A percentile compares a stretch with the other conserved stretches of the same genome.
phyloP scores from a whole-genome alignment of 2,888 invertebrate species.

The Chelonus formosanus region DNA sequence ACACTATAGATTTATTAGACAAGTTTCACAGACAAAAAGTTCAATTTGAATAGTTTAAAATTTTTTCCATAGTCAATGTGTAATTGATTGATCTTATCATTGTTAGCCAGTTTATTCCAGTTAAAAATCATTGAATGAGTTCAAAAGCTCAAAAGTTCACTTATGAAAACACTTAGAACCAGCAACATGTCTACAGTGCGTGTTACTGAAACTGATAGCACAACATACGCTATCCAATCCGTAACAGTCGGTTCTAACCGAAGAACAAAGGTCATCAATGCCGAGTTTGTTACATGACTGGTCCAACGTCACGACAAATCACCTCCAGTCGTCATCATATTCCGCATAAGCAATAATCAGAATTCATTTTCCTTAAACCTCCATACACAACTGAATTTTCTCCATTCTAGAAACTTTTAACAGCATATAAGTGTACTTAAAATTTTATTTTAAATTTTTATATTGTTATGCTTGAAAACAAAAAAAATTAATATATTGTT shows the following conservation, averaged over 20 bases:
- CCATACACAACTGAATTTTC: too few relatives aligned
- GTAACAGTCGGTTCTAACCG: constrained; percentile 46
- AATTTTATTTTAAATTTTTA: background rate
- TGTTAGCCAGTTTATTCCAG: constrained; percentile 9
- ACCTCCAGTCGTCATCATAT: constrained; percentile 55
- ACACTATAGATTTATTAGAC: too few relatives aligned
- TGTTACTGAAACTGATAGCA: constrained; percentile 56
- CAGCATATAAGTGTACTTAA: too few relatives aligned
- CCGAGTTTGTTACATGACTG: constrained; percentile 54
- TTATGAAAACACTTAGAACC: constrained; percentile 13
- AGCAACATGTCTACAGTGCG: constrained; percentile 55
- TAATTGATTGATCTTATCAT: constrained; percentile 1
- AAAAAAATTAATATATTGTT: background rate
- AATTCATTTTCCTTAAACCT: background rate
- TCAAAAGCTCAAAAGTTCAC: constrained; percentile 25
- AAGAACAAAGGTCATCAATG: constrained; percentile 56
- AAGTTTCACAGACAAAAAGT: too few relatives aligned
- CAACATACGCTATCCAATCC: constrained; percentile 53
- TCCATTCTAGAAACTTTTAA: too few relatives aligned
- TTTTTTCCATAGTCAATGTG: background rate
- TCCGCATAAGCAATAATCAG: constrained; percentile 36
- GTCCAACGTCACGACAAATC: constrained; percentile 48
- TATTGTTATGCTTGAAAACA: background rate
- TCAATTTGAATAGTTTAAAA: background rate
- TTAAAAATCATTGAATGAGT: constrained; percentile 13